Conservation (phyloP, 1,140 invertebrate species). For the Drosophila ogumai region DNA sequence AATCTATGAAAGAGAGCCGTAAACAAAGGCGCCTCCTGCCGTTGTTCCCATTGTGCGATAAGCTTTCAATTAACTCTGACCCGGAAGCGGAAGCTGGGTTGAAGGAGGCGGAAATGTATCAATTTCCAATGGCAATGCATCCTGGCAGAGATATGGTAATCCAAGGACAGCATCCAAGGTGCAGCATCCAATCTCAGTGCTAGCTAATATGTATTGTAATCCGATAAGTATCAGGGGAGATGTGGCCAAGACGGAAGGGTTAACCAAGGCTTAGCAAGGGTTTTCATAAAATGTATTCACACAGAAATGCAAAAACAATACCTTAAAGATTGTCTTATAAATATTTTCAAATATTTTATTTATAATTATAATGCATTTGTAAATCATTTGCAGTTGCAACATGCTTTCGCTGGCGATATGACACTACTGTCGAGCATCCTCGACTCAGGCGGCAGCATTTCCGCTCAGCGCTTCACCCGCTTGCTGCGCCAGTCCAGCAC, state of each 20-base stretch:
- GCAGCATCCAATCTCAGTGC: neutral
- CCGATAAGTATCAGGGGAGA: neutral
- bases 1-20: conserved; percentile 3
- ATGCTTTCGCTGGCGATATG: conserved; percentile 33
- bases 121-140: conserved; percentile 15
- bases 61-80: conserved; percentile 60
- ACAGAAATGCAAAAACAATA: neutral
- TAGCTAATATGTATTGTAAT: neutral
- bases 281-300: neutral
- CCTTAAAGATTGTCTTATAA: neutral
- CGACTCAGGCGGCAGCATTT: conserved; percentile 21
- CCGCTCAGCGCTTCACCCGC: conserved; percentile 22
- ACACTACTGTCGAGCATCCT: conserved; percentile 31
- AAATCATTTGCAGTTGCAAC: neutral
- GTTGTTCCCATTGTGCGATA: conserved; percentile 32
- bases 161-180: conserved; percentile 10
- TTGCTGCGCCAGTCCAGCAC: conserved; percentile 23
- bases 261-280: neutral
- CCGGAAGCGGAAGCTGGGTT: conserved; percentile 12
- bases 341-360: neutral
- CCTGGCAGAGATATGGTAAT: conserved; percentile 11
- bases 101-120: neutral
- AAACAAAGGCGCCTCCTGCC: conserved; percentile 20
- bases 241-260: neutral
- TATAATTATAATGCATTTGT: neutral